phyloP scores from a whole-genome alignment of 2,888 invertebrate species.

The Pilophorus perplexus region DNA sequence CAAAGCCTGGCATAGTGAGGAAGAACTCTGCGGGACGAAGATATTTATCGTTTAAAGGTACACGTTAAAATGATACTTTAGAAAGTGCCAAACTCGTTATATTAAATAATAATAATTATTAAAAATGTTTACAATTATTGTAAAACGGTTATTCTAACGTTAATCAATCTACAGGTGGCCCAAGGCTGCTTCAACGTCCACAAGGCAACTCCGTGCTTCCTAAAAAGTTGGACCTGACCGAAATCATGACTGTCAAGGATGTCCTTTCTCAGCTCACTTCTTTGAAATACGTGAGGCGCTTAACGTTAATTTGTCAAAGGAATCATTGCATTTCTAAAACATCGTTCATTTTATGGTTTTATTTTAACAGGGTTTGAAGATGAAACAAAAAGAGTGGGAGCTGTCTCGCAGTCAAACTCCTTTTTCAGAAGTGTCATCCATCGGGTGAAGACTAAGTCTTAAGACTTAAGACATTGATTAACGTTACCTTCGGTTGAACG shows the following conservation, averaged over 20 bases:
- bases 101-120: neutral
- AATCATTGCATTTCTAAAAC: too few species aligned
- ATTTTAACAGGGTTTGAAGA: conserved; percentile 52
- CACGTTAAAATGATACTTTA: neutral
- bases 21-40: conserved; percentile 45
- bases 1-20: conserved; percentile 42
- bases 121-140: too few species aligned
- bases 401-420: conserved; percentile 48
- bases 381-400: conserved; percentile 60
- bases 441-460: neutral
- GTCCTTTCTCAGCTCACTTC: conserved; percentile 53
- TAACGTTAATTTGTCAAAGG: too few species aligned
- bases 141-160: too few species aligned
- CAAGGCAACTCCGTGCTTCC: conserved; percentile 30
- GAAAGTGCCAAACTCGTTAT: neutral
- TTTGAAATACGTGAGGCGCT: conserved; percentile 51
- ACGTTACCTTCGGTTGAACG: too few species aligned
- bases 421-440: conserved; percentile 47
- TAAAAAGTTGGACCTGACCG: conserved; percentile 40
- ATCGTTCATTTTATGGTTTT: too few species aligned
- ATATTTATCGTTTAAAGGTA: conserved; percentile 33
- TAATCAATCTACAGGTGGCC: neutral
- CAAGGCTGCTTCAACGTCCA: neutral
- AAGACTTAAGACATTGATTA: too few species aligned
- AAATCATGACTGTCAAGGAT: conserved; percentile 47